These are phyloP conservation scores for Drosophila quasianomalipes DNA, from an alignment of 2,888 invertebrate species.

Conservation along the genomic window DNA sequence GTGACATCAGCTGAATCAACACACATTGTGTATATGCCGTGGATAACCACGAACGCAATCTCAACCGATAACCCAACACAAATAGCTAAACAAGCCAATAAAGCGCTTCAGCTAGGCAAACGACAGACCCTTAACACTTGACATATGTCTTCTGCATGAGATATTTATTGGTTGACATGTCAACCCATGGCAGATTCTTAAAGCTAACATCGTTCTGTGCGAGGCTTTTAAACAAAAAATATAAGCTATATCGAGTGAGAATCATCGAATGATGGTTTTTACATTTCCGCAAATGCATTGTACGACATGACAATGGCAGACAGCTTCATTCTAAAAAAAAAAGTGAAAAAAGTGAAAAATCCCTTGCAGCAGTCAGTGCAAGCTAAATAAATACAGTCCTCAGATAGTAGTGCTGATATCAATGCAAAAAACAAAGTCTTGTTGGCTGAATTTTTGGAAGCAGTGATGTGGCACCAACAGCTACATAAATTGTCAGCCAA, in stretches of 20 bases:
- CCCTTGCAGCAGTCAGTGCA: slow-evolving; percentile 26
- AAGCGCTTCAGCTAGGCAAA: slow-evolving; percentile 21
- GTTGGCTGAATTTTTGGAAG: slow-evolving; percentile 47
- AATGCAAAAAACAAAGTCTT: slow-evolving; percentile 59
- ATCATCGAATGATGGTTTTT: slow-evolving; percentile 62
- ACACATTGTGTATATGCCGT: slow-evolving; percentile 43
- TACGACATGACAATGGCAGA: slow-evolving; percentile 65
- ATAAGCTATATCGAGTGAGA: slow-evolving; percentile 53
- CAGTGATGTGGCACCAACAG: slow-evolving; percentile 67
- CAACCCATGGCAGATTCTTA: slow-evolving; percentile 20
- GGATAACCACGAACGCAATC: slow-evolving; percentile 51
- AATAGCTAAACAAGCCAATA: slow-evolving; percentile 49
- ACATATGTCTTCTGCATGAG: slow-evolving; percentile 49
- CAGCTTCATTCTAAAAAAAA: neutral
- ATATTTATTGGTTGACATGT: slow-evolving; percentile 55
- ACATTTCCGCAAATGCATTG: slow-evolving; percentile 59
- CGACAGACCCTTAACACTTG: slow-evolving; percentile 23
- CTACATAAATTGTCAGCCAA: slow-evolving; percentile 56
- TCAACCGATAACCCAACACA: slow-evolving; percentile 29
- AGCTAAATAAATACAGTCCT: slow-evolving; percentile 54
- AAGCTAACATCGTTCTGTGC: neutral
- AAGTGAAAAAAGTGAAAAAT: slow-evolving; percentile 1
- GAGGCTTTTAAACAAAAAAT: slow-evolving; percentile 13
- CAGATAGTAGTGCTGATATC: slow-evolving; percentile 36
- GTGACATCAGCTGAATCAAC: slow-evolving; percentile 21